A percentile compares a stretch with the other conserved stretches of the same genome.
Evolutionary conservation across 1,140 invertebrate genomes (phyloP).

Genomic region (Drosophila eugracilis): DNA sequence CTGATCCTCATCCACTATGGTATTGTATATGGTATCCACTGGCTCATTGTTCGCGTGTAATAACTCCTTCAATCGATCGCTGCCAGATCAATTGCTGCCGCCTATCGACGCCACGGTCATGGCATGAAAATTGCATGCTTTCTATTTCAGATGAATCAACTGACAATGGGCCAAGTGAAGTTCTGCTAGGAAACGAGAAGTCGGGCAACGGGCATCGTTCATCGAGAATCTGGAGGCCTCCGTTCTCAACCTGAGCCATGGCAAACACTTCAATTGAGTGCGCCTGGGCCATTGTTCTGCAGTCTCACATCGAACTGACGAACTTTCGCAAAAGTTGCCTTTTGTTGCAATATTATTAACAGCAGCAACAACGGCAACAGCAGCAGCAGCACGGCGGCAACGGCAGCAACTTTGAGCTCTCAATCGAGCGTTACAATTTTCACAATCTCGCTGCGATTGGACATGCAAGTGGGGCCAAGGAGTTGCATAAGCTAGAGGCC

Average conservation of each 20-base stretch:
- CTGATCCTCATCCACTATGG: constrained; percentile 45
- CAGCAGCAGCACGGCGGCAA: constrained; percentile 39
- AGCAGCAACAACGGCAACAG: constrained; percentile 45
- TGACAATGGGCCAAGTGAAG: constrained; percentile 73
- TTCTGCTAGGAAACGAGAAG: constrained; percentile 32
- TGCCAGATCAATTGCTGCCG: constrained; percentile 78
- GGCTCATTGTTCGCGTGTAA: constrained; percentile 72
- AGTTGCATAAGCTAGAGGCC: constrained; percentile 71
- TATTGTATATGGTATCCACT: background rate
- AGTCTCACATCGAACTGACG: constrained; percentile 56
- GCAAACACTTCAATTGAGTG: constrained; percentile 67
- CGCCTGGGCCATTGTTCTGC: constrained; percentile 71
- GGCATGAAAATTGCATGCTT: constrained; percentile 83
- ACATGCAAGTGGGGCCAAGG: constrained; percentile 70
- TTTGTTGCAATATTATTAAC: constrained; percentile 83
- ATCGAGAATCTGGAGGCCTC: constrained; percentile 5
- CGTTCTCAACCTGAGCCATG: constrained; percentile 4
- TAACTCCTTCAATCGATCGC: constrained; percentile 81
- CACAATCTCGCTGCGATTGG: constrained; percentile 80
- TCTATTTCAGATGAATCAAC: constrained; percentile 83
- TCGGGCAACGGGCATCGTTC: background rate
- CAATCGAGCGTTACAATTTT: constrained; percentile 83
- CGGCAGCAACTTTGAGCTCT: constrained; percentile 73
- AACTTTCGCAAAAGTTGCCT: constrained; percentile 72
- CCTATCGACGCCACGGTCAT: constrained; percentile 70